Evolutionary conservation across 2,113 vertebrate species (phyloP).

Genomic region (Cavia porcellus): DNA sequence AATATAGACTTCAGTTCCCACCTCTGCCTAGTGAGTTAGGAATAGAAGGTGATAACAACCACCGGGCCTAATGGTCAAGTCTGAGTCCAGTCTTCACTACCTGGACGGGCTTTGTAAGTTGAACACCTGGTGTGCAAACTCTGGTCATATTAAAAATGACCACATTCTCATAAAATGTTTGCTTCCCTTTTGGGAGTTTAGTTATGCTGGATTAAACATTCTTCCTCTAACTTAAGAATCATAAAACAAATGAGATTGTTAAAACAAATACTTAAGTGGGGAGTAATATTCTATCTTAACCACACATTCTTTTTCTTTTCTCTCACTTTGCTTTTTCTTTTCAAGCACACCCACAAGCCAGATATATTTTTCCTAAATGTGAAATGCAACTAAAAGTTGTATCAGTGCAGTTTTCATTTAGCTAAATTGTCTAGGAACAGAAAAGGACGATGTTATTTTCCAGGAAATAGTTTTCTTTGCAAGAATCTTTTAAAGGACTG

Average conservation of each 20-base stretch:
- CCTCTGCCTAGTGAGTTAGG: neutral
- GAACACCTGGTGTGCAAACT: neutral
- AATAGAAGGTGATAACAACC: neutral
- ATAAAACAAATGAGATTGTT: neutral
- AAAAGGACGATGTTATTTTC: slow-evolving; percentile 32
- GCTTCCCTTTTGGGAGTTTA: neutral
- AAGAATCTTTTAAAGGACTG: slow-evolving; percentile 35
- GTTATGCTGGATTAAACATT: neutral
- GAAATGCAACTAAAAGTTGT: slow-evolving; percentile 31
- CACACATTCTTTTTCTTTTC: neutral
- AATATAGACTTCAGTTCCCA: neutral
- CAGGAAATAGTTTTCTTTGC: slow-evolving; percentile 58
- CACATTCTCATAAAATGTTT: neutral
- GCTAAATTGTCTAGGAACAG: slow-evolving; percentile 24
- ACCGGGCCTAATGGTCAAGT: neutral
- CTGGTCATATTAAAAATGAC: neutral
- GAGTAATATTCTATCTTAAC: neutral
- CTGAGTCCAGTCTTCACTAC: neutral
- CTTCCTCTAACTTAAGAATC: neutral
- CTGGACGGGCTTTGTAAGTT: neutral
- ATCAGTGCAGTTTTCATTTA: slow-evolving; percentile 13
- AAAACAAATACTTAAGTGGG: neutral
- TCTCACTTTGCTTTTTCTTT: neutral
- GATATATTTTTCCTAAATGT: neutral
- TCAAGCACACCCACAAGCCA: neutral